A percentile compares a stretch with the other conserved stretches of the same genome.
Conservation (phyloP, 2,113 vertebrate genomes). For the Mesocricetus auratus region DNA sequence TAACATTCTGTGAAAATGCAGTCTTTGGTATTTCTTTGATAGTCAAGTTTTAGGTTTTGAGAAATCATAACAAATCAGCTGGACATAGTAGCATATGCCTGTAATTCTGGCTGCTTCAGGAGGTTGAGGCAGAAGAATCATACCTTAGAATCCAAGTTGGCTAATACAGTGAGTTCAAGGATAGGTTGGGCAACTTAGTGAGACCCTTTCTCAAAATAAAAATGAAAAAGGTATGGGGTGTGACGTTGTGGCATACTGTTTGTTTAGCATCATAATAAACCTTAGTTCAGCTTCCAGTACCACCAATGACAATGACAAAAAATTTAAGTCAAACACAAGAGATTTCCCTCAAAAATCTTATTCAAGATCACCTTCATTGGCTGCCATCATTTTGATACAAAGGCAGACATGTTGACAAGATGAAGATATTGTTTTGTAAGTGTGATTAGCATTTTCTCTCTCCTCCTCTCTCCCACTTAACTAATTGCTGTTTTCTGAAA, state of each 20-base stretch:
- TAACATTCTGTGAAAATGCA: not conserved
- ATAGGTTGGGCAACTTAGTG: not conserved
- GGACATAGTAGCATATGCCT: not conserved
- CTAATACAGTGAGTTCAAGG: not conserved
- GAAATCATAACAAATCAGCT: not conserved
- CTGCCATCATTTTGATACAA: not conserved
- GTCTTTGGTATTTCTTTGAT: not conserved
- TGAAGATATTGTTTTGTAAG: not conserved
- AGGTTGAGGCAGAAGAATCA: not conserved
- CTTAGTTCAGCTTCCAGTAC: not conserved
- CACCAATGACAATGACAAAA: not conserved
- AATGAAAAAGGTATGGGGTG: not conserved
- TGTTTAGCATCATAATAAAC: not conserved
- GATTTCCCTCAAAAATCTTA: not conserved
- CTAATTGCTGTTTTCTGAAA: not conserved
- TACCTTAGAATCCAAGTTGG: not conserved
- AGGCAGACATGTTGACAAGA: not conserved
- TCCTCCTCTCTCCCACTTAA: not conserved
- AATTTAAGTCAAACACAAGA: not conserved
- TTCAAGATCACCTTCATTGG: not conserved
- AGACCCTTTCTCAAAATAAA: not conserved
- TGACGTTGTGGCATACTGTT: not conserved
- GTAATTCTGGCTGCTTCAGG: not conserved
- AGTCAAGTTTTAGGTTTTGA: constrained; percentile 3
- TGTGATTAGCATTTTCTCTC: not conserved